Evolutionary conservation across 2,888 invertebrate species (phyloP).

Genomic region (Gastrophysa polygoni): DNA sequence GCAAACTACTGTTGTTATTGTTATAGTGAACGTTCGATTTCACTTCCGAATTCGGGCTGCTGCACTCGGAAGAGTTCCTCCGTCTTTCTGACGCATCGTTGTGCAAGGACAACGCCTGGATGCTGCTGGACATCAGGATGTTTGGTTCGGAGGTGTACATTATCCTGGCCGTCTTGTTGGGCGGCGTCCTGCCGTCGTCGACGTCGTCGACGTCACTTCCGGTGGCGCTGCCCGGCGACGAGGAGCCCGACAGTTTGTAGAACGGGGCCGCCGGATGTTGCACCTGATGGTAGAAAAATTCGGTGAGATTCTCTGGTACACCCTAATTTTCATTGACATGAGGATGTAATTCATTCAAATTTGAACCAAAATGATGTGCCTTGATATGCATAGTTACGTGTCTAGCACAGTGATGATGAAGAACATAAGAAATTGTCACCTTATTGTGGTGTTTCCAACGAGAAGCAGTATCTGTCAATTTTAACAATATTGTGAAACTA

Average conservation of each 20-base stretch:
- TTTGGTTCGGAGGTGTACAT: constrained; percentile 46
- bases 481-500: too few relatives aligned
- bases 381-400: too few relatives aligned
- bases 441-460: too few relatives aligned
- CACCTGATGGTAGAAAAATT: background rate
- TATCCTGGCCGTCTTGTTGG: constrained; percentile 57
- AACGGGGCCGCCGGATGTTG: constrained; percentile 41
- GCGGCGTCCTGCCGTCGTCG: constrained; percentile 56
- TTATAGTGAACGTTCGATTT: constrained; percentile 65
- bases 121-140: constrained; percentile 50
- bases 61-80: constrained; percentile 72
- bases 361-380: too few relatives aligned
- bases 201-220: constrained; percentile 58
- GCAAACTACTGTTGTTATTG: constrained; percentile 66
- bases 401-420: too few relatives aligned
- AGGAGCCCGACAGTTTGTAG: constrained; percentile 56
- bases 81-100: constrained; percentile 61
- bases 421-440: too few relatives aligned
- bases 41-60: constrained; percentile 72
- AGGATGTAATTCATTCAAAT: too few relatives aligned
- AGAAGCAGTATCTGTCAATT: too few relatives aligned
- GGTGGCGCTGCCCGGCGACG: constrained; percentile 56
- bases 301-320: too few relatives aligned
- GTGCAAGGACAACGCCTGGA: constrained; percentile 61
- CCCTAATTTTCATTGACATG: too few relatives aligned